Evolutionary conservation across 2,797 vertebrate genomes (phyloP).

Genomic region (Moxostoma hubbsi): DNA sequence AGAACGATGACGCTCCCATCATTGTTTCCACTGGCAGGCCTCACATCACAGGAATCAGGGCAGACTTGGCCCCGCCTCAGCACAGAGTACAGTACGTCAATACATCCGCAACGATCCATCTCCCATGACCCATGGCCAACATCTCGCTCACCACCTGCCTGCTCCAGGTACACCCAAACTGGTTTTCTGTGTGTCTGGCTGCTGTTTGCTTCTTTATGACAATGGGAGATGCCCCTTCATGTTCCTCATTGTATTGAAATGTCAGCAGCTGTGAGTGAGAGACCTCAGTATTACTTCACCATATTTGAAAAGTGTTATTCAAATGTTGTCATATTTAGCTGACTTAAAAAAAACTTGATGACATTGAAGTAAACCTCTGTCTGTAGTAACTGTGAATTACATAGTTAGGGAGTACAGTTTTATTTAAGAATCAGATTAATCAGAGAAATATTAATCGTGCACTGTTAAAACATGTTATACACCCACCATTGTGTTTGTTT

Average conservation of each 20-base stretch:
- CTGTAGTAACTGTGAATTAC: too few relatives aligned
- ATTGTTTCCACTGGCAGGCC: conserved; percentile 48
- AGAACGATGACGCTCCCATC: conserved; percentile 35
- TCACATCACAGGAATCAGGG: conserved; percentile 50
- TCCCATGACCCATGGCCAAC: conserved; percentile 56
- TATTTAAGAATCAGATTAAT: too few relatives aligned
- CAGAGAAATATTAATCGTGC: too few relatives aligned
- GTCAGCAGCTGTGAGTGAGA: conserved; percentile 5
- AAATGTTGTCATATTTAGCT: background rate
- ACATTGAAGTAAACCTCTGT: too few relatives aligned
- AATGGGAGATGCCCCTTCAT: conserved; percentile 22
- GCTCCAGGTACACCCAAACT: conserved; percentile 54
- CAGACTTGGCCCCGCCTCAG: conserved; percentile 26
- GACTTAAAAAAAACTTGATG: too few relatives aligned
- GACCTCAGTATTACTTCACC: background rate
- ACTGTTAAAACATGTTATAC: too few relatives aligned
- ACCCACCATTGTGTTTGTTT: too few relatives aligned
- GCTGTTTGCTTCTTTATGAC: conserved; percentile 30
- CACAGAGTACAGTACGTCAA: conserved; percentile 28
- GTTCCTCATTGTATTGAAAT: conserved; percentile 28
- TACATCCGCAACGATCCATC: conserved; percentile 33
- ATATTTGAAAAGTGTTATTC: background rate
- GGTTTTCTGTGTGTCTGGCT: conserved; percentile 54
- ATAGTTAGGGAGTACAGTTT: too few relatives aligned
- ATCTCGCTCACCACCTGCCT: conserved; percentile 26